These are phyloP conservation scores for Aspidapion aeneum DNA, from an alignment of 2,888 invertebrate genomes.

Conservation along the genomic window DNA sequence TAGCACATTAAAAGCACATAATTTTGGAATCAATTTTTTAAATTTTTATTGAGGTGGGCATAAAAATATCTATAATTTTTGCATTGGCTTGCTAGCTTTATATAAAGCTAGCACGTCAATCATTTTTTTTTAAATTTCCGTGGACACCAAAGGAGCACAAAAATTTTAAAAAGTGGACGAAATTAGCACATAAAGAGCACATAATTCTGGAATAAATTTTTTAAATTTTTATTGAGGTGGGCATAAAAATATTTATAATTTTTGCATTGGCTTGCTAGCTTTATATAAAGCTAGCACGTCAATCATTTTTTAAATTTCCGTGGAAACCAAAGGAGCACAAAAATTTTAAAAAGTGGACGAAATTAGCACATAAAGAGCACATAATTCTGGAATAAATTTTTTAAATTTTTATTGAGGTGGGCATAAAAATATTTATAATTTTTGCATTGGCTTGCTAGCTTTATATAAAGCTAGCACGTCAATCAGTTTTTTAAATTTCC, in stretches of 20 bases:
- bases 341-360: background rate
- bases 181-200: background rate
- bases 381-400: background rate
- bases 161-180: background rate
- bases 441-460: background rate
- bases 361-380: background rate
- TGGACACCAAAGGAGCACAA: background rate
- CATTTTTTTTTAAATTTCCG: background rate
- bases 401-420: background rate
- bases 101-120: background rate
- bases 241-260: no score
- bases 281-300: background rate
- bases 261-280: background rate
- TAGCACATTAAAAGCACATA: background rate
- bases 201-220: background rate
- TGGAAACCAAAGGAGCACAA: background rate
- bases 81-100: background rate
- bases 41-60: background rate
- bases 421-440: no score
- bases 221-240: background rate
- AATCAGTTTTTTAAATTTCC: background rate
- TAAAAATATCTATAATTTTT: no score
- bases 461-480: background rate
- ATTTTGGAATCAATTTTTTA: no score
- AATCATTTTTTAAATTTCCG: background rate